Evolutionary conservation across 2,797 vertebrate species (phyloP).

Genomic region (Tokudaia tokunoshimensis): DNA sequence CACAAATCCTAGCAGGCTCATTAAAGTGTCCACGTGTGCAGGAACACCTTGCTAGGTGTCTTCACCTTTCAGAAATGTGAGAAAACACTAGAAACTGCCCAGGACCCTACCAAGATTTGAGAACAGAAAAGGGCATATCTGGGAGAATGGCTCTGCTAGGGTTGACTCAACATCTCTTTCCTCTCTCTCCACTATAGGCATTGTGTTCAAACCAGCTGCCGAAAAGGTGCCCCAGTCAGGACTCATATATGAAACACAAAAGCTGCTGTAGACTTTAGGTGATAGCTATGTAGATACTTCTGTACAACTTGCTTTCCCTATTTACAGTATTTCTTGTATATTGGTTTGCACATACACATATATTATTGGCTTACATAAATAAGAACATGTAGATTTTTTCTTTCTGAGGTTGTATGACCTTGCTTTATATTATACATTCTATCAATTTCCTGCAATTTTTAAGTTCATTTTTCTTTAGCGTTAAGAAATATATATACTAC

Average conservation of each 20-base stretch:
- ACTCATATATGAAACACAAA: background rate
- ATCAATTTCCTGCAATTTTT: background rate
- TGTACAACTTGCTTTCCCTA: background rate
- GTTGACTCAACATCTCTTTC: background rate
- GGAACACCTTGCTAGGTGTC: background rate
- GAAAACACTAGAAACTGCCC: background rate
- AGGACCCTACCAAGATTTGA: background rate
- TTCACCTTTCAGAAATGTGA: background rate
- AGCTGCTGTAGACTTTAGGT: background rate
- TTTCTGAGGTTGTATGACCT: background rate
- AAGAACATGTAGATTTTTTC: background rate
- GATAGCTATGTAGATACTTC: background rate
- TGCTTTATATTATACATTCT: background rate
- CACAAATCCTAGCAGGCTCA: background rate
- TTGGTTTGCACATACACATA: background rate
- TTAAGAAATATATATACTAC: background rate
- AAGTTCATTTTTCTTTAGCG: background rate
- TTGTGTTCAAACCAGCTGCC: background rate
- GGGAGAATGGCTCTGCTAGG: background rate
- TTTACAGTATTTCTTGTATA: background rate
- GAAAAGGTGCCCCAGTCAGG: background rate
- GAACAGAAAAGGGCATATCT: background rate
- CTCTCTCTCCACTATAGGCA: rapidly evolving
- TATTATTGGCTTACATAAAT: no score
- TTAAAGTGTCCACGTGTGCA: background rate